Percentiles rank a stretch among this genome's conserved stretches.
Conservation (phyloP, 2,797 vertebrate genomes). For the Anguilla megastoma region DNA sequence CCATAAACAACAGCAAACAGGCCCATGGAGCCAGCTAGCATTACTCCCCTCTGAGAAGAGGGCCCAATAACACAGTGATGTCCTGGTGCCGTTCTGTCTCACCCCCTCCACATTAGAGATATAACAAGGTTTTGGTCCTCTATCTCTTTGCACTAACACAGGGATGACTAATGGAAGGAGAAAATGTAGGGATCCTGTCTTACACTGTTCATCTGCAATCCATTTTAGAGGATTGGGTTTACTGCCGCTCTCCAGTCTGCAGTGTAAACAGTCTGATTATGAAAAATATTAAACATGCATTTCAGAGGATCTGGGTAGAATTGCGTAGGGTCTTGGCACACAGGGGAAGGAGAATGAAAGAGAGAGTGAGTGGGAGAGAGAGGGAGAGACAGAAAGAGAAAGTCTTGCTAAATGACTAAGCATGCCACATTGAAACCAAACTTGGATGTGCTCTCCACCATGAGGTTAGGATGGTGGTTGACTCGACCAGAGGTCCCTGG, state of each 20-base stretch:
- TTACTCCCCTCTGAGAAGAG: background rate
- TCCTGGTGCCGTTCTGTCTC: constrained; percentile 13
- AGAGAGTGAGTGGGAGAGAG: background rate
- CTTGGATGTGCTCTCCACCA: constrained; percentile 40
- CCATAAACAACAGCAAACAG: constrained; percentile 20
- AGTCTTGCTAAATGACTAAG: constrained; percentile 33
- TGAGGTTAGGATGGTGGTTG: constrained; percentile 43
- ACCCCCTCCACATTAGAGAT: background rate
- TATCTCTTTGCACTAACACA: background rate
- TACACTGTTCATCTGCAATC: background rate
- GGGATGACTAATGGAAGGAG: background rate
- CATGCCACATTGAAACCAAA: constrained; percentile 43
- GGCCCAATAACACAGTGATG: background rate
- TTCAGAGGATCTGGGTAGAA: background rate
- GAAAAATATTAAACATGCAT: background rate
- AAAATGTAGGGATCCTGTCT: background rate
- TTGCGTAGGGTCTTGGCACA: constrained; percentile 7
- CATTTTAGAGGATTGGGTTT: background rate
- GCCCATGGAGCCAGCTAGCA: background rate
- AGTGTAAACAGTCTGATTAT: background rate
- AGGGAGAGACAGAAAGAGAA: background rate
- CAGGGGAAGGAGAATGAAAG: background rate
- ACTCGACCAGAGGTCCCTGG: constrained; percentile 43
- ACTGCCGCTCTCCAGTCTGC: background rate
- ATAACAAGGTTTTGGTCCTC: background rate